Conservation (phyloP, 2,888 invertebrate species). For the Pandemis heparana region DNA sequence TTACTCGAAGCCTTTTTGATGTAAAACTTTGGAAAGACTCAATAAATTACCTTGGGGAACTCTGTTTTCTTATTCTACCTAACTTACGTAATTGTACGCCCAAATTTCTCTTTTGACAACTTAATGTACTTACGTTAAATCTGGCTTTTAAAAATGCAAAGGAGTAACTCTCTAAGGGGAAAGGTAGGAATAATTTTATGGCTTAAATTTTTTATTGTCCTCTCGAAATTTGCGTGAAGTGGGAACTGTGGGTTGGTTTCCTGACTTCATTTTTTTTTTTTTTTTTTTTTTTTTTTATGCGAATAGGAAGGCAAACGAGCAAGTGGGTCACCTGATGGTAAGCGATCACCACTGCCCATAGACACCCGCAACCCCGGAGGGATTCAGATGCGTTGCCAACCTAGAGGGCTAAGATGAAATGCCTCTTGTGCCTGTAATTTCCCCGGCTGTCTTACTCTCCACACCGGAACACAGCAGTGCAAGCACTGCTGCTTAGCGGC, state of each 20-base stretch:
- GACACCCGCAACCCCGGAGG: too few species aligned
- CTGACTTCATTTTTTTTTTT: not conserved
- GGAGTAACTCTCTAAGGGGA: constrained; percentile 11
- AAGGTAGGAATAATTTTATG: constrained; percentile 26
- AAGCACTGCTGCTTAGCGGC: too few species aligned
- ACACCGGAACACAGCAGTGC: too few species aligned
- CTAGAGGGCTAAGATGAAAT: too few species aligned
- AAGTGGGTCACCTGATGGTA: too few species aligned
- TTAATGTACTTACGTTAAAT: constrained; percentile 41
- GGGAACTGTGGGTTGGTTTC: not conserved
- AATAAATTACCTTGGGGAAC: constrained; percentile 42
- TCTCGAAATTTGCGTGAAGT: constrained; percentile 2
- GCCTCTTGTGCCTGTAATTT: too few species aligned
- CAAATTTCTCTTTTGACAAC: constrained; percentile 42
- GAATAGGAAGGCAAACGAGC: too few species aligned
- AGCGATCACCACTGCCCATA: too few species aligned
- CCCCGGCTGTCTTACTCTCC: too few species aligned
- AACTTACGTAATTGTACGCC: constrained; percentile 41
- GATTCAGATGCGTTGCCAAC: too few species aligned
- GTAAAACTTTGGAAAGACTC: constrained; percentile 40
- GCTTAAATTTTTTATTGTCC: constrained; percentile 34
- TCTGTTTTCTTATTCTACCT: constrained; percentile 39
- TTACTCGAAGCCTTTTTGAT: constrained; percentile 39
- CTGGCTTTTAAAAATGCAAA: constrained; percentile 42
- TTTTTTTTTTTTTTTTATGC: too few species aligned